phyloP scores from a whole-genome alignment of 1,140 invertebrate genomes.

The Neodiprion fabricii region DNA sequence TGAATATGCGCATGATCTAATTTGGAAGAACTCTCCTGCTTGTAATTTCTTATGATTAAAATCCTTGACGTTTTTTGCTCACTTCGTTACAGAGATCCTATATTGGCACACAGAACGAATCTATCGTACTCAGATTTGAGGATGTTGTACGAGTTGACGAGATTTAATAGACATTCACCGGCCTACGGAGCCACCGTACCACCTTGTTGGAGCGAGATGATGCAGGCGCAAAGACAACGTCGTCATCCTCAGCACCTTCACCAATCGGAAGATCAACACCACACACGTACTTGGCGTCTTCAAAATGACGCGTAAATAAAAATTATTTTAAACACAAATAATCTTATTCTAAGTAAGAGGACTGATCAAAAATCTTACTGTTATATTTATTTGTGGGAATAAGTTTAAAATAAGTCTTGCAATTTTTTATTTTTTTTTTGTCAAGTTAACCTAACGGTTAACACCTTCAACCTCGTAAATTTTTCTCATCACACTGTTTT shows the following conservation, averaged over 20 bases:
- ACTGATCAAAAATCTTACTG: background rate
- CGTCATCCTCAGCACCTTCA: constrained; percentile 80
- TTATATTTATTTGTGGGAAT: too few relatives aligned
- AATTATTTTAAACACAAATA: background rate
- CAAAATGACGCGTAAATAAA: constrained; percentile 77
- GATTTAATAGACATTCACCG: constrained; percentile 68
- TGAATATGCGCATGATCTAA: too few relatives aligned
- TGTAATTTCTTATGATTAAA: too few relatives aligned
- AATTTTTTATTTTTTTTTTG: too few relatives aligned
- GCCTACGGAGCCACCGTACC: constrained; percentile 87
- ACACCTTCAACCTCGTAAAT: too few relatives aligned
- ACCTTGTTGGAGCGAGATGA: constrained; percentile 90
- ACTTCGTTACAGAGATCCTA: constrained; percentile 49
- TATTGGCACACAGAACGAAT: constrained; percentile 65
- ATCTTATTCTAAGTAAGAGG: constrained; percentile 8
- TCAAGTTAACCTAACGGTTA: too few relatives aligned
- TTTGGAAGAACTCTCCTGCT: too few relatives aligned
- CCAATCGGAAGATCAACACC: constrained; percentile 78
- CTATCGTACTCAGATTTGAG: constrained; percentile 65
- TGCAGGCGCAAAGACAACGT: constrained; percentile 87
- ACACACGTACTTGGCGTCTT: constrained; percentile 84
- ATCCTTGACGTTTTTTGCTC: too few relatives aligned
- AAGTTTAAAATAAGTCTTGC: too few relatives aligned
- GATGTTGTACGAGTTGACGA: constrained; percentile 68
- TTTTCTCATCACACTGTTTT: too few relatives aligned